These are phyloP conservation scores for Antrozous pallidus DNA, from an alignment of 2,797 vertebrate species.

Conservation along the genomic window DNA sequence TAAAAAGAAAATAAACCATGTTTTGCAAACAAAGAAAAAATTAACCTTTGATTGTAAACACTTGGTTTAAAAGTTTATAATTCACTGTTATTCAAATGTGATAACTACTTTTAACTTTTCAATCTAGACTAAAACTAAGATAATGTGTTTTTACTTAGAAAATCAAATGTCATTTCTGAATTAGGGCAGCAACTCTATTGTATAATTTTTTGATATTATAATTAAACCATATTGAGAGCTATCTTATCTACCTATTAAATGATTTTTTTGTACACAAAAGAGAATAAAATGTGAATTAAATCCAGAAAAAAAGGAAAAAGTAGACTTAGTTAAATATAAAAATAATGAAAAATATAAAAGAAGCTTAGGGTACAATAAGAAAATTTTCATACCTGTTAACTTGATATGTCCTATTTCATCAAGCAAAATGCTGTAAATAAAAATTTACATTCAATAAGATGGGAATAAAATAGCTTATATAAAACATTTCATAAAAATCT, in stretches of 20 bases:
- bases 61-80: conserved; percentile 8
- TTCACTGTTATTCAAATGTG: conserved; percentile 2
- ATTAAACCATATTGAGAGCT: conserved; percentile 10
- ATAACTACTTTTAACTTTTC: background rate
- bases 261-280: conserved; percentile 12
- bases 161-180: conserved; percentile 5
- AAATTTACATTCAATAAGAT: conserved; percentile 88
- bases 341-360: conserved; percentile 24
- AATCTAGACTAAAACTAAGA: background rate
- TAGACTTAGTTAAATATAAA: background rate
- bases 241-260: background rate
- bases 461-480: conserved; percentile 79
- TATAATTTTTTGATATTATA: conserved; percentile 14
- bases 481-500: conserved; percentile 53
- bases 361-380: conserved; percentile 50
- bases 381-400: conserved; percentile 92
- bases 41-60: background rate
- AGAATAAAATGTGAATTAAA: conserved; percentile 22
- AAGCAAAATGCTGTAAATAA: conserved; percentile 99
- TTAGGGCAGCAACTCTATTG: background rate
- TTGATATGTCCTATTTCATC: conserved; percentile 99
- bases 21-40: background rate
- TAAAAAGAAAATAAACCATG: background rate
- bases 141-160: background rate
- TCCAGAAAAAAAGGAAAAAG: conserved; percentile 1